These are phyloP conservation scores for Aramus guarauna DNA, from an alignment of 2,113 vertebrate genomes.

Conservation along the genomic window DNA sequence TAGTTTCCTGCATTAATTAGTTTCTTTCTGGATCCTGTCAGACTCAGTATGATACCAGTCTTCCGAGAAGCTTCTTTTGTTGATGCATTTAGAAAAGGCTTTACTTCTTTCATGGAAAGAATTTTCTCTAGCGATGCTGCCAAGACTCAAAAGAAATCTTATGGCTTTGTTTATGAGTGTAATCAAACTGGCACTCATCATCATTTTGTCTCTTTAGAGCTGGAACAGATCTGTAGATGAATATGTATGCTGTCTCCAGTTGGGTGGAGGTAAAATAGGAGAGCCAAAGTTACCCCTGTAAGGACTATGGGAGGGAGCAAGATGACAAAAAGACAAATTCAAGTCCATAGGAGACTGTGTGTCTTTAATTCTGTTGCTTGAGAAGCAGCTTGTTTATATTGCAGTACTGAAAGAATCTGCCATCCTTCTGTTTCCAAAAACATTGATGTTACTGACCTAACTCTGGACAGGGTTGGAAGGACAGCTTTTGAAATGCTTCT, in stretches of 20 bases:
- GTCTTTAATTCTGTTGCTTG: neutral
- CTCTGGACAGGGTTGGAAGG: neutral
- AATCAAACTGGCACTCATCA: neutral
- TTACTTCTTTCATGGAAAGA: neutral
- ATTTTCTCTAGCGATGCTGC: constrained; percentile 17
- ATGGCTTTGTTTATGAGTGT: neutral
- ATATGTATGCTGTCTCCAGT: neutral
- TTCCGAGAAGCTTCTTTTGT: constrained; percentile 11
- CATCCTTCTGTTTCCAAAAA: neutral
- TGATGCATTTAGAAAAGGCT: neutral
- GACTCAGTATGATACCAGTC: neutral
- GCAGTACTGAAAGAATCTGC: neutral
- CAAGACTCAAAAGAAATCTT: neutral
- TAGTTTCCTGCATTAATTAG: neutral
- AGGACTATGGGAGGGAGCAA: neutral
- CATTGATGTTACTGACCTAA: neutral
- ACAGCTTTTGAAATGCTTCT: neutral
- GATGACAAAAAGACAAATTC: neutral
- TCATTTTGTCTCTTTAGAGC: neutral
- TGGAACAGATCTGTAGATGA: neutral
- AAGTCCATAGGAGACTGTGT: neutral
- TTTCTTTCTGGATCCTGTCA: neutral
- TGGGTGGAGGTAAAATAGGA: neutral
- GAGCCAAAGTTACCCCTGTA: neutral
- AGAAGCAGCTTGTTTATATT: neutral